These are phyloP conservation scores for Samia ricini DNA, from an alignment of 1,140 invertebrate species.

Conservation along the genomic window DNA sequence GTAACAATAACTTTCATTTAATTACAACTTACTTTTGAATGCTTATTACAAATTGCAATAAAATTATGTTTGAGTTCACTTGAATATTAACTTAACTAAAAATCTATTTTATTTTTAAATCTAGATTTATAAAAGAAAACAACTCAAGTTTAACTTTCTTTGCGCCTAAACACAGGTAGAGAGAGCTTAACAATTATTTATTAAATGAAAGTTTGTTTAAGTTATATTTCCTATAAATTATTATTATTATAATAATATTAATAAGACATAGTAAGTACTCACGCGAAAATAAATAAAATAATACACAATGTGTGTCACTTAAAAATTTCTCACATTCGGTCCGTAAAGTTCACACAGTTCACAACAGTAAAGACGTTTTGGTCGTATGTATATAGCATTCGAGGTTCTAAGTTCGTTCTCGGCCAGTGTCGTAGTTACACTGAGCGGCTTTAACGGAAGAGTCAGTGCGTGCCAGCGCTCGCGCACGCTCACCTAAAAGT, in stretches of 20 bases:
- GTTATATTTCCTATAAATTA: constrained; percentile 8
- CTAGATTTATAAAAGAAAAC: not conserved
- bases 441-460: constrained; percentile 61
- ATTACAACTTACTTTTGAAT: no score
- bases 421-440: constrained; percentile 63
- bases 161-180: constrained; percentile 16
- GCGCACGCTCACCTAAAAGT: constrained; percentile 62
- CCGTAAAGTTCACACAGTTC: constrained; percentile 52
- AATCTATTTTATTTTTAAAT: no score
- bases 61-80: no score
- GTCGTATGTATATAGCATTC: constrained; percentile 33
- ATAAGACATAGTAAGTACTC: constrained; percentile 24
- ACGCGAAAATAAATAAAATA: constrained; percentile 31
- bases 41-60: no score
- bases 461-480: constrained; percentile 53
- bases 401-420: constrained; percentile 64
- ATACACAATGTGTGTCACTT: constrained; percentile 48
- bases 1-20: no score
- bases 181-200: constrained; percentile 20
- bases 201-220: constrained; percentile 17
- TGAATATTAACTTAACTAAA: no score
- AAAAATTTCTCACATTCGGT: constrained; percentile 5
- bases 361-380: constrained; percentile 26
- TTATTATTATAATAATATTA: no score
- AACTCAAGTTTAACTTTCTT: constrained; percentile 15